Percentiles rank a stretch among this genome's conserved stretches.
Evolutionary conservation across 2,888 invertebrate species (phyloP).

Genomic region (Eupsilia transversa): DNA sequence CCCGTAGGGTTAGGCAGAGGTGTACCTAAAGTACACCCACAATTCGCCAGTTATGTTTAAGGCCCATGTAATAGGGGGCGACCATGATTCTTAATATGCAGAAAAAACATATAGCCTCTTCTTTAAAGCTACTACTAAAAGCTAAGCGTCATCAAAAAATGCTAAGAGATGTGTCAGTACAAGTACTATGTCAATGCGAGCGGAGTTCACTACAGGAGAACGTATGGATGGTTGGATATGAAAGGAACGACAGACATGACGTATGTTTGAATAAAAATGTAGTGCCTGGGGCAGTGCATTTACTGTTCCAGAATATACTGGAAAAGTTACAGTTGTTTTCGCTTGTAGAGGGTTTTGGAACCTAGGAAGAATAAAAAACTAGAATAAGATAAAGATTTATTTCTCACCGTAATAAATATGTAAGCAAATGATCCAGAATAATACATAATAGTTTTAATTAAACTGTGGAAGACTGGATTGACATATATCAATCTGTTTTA

Average conservation of each 20-base stretch:
- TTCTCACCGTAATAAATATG: too few species aligned
- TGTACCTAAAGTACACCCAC: too few species aligned
- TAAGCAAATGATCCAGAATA: too few species aligned
- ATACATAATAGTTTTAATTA: too few species aligned
- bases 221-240: constrained; percentile 33
- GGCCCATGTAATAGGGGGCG: too few species aligned
- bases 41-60: too few species aligned
- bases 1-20: too few species aligned
- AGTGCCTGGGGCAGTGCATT: not conserved
- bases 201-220: constrained; percentile 25
- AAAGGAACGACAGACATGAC: constrained; percentile 23
- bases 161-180: constrained; percentile 25
- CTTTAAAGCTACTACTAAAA: not conserved
- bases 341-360: not conserved
- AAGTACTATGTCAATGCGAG: constrained; percentile 14
- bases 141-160: constrained; percentile 9
- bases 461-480: too few species aligned
- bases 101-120: not conserved
- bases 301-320: not conserved
- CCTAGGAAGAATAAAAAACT: not conserved
- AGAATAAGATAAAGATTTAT: too few species aligned
- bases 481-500: not conserved
- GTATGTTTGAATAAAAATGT: constrained; percentile 11
- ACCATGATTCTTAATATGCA: too few species aligned
- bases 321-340: not conserved